phyloP scores from a whole-genome alignment of 2,797 vertebrate species.

The Chiloscyllium punctatum region DNA sequence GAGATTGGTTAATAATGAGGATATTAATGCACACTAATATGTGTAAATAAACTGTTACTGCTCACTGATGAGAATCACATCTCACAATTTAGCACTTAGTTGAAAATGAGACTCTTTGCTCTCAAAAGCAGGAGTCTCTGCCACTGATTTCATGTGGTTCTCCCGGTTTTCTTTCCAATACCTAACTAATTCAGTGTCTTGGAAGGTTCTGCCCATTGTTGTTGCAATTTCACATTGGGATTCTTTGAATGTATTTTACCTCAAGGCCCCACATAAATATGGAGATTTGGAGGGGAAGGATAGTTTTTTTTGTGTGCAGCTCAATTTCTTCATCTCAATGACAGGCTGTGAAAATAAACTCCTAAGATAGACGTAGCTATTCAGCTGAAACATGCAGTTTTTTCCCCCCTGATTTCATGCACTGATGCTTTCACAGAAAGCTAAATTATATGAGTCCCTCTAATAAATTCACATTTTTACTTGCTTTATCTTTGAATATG shows the following conservation, averaged over 20 bases:
- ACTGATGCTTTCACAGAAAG: constrained; percentile 55
- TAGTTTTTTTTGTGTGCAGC: constrained; percentile 47
- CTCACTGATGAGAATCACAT: too few species aligned
- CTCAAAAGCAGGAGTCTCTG: too few species aligned
- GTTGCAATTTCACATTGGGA: not conserved
- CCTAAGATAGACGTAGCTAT: constrained; percentile 50
- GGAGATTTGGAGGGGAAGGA: constrained; percentile 42
- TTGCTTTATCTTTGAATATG: not conserved
- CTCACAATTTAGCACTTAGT: too few species aligned
- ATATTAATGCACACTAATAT: too few species aligned
- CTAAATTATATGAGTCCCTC: constrained; percentile 47
- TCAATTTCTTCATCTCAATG: constrained; percentile 47
- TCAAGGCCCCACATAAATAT: not conserved
- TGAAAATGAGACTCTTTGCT: too few species aligned
- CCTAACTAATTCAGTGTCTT: too few species aligned
- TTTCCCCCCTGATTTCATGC: constrained; percentile 54
- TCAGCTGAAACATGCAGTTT: constrained; percentile 55
- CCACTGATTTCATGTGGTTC: too few species aligned
- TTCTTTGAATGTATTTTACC: not conserved
- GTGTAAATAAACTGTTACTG: too few species aligned
- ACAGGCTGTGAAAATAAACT: constrained; percentile 45
- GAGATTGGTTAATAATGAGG: too few species aligned
- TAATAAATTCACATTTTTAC: constrained; percentile 47
- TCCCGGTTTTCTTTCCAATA: too few species aligned
- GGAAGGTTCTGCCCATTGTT: too few species aligned